Percentiles rank a stretch among this genome's conserved stretches.
Conservation (phyloP, 2,888 invertebrate genomes). For the Perdita meconis region DNA sequence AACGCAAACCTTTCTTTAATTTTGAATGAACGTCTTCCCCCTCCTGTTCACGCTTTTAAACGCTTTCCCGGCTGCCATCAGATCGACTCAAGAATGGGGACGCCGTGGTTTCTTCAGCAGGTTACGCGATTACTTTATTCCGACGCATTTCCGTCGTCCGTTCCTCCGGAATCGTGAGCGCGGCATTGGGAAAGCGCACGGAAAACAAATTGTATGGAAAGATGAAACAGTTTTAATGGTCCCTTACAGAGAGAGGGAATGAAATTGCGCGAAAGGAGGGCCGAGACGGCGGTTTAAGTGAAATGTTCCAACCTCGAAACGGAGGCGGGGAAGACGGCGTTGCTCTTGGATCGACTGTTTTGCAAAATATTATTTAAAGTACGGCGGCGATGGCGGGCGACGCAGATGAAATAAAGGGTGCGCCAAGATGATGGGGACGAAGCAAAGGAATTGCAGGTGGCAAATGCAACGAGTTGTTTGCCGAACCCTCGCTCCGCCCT, state of each 20-base stretch:
- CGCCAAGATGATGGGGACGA: constrained; percentile 4
- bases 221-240: constrained; percentile 74
- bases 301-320: constrained; percentile 37
- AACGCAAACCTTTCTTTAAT: constrained; percentile 41
- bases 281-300: constrained; percentile 48
- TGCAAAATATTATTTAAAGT: constrained; percentile 74
- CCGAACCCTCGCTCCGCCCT: constrained; percentile 22
- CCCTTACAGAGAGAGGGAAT: constrained; percentile 56
- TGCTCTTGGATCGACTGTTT: constrained; percentile 55
- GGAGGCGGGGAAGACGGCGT: background rate
- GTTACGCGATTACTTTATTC: constrained; percentile 61
- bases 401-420: constrained; percentile 46
- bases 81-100: background rate
- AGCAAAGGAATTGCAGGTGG: constrained; percentile 44
- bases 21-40: constrained; percentile 32
- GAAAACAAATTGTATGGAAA: constrained; percentile 75
- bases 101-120: constrained; percentile 15
- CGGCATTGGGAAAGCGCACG: constrained; percentile 58
- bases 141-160: constrained; percentile 51
- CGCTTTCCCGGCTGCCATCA: background rate
- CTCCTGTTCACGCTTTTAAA: constrained; percentile 9
- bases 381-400: constrained; percentile 28
- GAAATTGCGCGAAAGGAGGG: constrained; percentile 54
- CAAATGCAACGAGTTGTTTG: constrained; percentile 24
- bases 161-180: constrained; percentile 48